Base-by-base conservation (phyloP, 1,140 invertebrate species). In the Chrysoperla carnea region DNA sequence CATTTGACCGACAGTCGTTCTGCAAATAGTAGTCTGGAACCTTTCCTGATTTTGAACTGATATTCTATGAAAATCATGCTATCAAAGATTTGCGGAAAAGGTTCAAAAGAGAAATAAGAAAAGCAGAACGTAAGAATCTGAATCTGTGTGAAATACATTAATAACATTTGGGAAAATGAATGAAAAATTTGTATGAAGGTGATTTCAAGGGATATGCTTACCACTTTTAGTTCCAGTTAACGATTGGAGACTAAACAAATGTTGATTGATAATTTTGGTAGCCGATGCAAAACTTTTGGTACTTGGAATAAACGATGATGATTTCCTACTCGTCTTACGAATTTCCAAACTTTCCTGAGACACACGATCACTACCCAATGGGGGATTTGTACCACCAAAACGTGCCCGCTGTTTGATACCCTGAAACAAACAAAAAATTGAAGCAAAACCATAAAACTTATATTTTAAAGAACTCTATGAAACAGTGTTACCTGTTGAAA, bases 401-500 rank as follows among this genome's bases (percentile, higher is more conserved):
- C 60, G 52, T 28, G 63, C 58, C 36, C 58, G 48, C 8, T 54
- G 58, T 53, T 57, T 60, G 55, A 39, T 56, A 51, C 46, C 40
- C 48, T 56, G 6, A 4, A 33, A 33, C 6, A 4, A n/a, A n/a
- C n/a, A n/a, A n/a, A 33, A 33, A 11, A 11, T 33, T 12, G n/a
- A 33, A 33, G 31, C n/a, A 11, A 31, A 31, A 33, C 8, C 4
- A 11, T 11, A 9, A 12, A 4, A 33, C 31, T 11, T 33, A 33
- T 2, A 33, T 33, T 33, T 33, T 4, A 33, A 33, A 33, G 6
- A 33, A 33, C n/a, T 33, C n/a, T 2, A 33, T 4, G 6, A 53
- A 29, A n/a, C n/a, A n/a, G n/a, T n/a, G n/a, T 48, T 53, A 81
- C 78, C 70, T 85, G 81, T 67, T 85, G 81, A 62, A 88, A 84